Conservation (phyloP, 2,113 vertebrate species). For the Neomonachus schauinslandi region DNA sequence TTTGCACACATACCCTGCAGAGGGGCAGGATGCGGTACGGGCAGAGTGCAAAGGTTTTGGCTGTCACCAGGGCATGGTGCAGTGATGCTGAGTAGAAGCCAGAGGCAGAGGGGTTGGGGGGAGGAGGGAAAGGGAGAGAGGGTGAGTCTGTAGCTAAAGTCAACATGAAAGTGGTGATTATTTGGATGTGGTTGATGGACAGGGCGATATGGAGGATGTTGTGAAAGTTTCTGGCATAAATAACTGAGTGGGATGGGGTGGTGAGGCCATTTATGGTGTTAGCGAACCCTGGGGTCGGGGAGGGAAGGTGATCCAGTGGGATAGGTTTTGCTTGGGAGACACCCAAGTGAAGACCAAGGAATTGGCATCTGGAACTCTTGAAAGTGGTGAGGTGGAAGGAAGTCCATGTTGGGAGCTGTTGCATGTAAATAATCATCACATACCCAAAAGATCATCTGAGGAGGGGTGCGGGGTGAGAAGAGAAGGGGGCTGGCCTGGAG, state of each 20-base stretch:
- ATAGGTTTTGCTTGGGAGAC: background rate
- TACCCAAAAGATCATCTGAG: background rate
- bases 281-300: background rate
- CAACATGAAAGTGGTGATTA: background rate
- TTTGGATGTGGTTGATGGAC: background rate
- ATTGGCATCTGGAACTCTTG: background rate
- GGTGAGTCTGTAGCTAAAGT: background rate
- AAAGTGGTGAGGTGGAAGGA: background rate
- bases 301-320: background rate
- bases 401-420: background rate
- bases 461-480: background rate
- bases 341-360: background rate
- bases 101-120: too few species aligned
- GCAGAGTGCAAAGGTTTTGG: background rate
- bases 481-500: background rate
- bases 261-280: background rate
- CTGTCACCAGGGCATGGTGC: background rate
- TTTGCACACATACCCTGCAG: background rate
- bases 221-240: conserved; percentile 36
- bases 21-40: background rate
- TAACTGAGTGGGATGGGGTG: background rate
- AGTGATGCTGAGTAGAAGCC: background rate
- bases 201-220: background rate
- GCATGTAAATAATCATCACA: background rate
- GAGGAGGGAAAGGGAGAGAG: background rate